phyloP scores from a whole-genome alignment of 2,113 vertebrate genomes.

The Tapirus terrestris region DNA sequence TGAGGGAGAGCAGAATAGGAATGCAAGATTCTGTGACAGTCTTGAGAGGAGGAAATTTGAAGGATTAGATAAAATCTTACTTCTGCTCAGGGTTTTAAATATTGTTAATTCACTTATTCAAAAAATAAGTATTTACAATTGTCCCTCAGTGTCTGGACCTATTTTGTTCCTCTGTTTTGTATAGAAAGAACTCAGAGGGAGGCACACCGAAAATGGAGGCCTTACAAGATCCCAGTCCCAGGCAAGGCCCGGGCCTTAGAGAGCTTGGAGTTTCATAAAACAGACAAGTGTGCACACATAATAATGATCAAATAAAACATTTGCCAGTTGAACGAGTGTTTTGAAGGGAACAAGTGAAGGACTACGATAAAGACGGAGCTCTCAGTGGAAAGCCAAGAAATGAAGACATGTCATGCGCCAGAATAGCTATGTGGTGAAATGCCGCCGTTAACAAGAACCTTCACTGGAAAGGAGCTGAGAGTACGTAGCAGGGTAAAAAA shows the following conservation, averaged over 20 bases:
- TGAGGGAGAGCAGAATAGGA: neutral
- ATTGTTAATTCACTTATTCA: neutral
- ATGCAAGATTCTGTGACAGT: neutral
- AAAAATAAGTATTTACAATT: neutral
- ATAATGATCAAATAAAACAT: neutral
- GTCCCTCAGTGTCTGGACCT: neutral
- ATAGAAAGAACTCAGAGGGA: neutral
- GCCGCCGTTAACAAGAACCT: neutral
- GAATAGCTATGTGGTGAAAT: neutral
- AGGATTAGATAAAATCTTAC: neutral
- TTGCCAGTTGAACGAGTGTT: neutral
- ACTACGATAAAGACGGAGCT: neutral
- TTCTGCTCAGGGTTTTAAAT: neutral
- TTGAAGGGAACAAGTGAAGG: neutral
- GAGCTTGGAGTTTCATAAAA: neutral
- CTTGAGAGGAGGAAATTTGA: neutral
- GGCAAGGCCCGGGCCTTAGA: neutral
- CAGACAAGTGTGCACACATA: neutral
- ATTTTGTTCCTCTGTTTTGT: neutral
- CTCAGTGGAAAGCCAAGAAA: neutral
- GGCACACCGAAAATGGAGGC: neutral
- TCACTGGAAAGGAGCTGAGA: neutral
- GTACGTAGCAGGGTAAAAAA: neutral
- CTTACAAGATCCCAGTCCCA: neutral
- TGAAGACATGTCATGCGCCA: neutral